Evolutionary conservation across 2,113 vertebrate species (phyloP), one percentile per base, ranked within the genome.

Genomic region (Shinisaurus crocodilurus): DNA sequence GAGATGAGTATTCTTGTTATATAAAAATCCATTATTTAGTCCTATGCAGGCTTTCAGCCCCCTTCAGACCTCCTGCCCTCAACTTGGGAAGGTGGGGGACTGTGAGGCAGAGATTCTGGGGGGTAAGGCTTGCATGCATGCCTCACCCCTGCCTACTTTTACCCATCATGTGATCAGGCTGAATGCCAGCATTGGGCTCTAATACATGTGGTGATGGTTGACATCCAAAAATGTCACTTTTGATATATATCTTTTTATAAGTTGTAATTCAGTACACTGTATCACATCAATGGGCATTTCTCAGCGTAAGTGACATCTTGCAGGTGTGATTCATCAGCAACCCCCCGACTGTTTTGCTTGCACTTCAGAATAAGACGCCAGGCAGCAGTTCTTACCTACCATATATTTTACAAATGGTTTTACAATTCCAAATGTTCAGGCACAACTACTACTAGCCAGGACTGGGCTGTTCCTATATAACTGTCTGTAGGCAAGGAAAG

Each of bases 351-450:
- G 32, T 63, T 94, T 20, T 29, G 3, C 45, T 91, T 91, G 80
- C 65, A 54, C 45, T 90, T 89, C 77, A 45, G 63, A 92, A 70
- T 48, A 90, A 76, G 57, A 86, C 34, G 45, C 82, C 85, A 93
- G 86, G 16, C 74, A 91, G 27, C 76, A 88, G 13, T 79, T 88
- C n/a, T 90, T 67, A 48, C 32, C 85, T 77, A 50, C 54, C 54
- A 80, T 77, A 57, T 80, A 82, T 80, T 50, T 91, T 90, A 88
- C 12, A 93, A 92, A 90, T 86, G n/a, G 45, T 45, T 91, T 90
- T 86, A 91, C 6, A 54, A 37, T 27, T 90, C 89, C 93, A 88
- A 79, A 67, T 37, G 43, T 79, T 63, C 74, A 63, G 15, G 5
- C 37, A 87, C 54, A 87, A 65, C 37, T 77, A 8, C 27, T 79